These are phyloP conservation scores for Dasyornis broadbenti DNA, from an alignment of 2,113 vertebrate genomes.

Conservation along the genomic window DNA sequence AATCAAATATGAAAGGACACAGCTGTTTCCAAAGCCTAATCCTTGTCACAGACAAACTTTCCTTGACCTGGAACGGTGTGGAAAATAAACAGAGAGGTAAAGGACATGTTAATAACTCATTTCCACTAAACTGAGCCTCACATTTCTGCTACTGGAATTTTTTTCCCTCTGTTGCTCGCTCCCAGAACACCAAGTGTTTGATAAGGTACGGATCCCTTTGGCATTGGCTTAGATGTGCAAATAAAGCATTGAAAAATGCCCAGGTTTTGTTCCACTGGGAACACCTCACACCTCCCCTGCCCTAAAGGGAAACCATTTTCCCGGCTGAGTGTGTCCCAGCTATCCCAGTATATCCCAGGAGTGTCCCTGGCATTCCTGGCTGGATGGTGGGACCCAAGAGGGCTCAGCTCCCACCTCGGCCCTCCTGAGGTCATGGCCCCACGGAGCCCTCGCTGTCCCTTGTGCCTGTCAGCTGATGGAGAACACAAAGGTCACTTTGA, in stretches of 20 bases:
- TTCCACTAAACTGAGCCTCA: not conserved
- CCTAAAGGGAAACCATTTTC: rapidly evolving
- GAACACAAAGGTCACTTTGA: not conserved
- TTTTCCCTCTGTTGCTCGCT: not conserved
- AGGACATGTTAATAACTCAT: conserved; percentile 27
- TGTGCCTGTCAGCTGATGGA: not conserved
- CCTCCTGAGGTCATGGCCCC: not conserved
- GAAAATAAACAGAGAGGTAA: conserved; percentile 29
- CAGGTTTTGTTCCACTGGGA: rapidly evolving
- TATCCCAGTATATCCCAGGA: no score
- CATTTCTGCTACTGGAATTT: not conserved
- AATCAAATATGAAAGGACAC: conserved; percentile 45
- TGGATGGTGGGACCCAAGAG: not conserved
- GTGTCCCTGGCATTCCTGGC: rapidly evolving
- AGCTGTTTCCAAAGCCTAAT: conserved; percentile 12
- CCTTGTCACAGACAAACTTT: conserved; percentile 19
- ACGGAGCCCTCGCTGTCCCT: not conserved
- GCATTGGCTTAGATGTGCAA: not conserved
- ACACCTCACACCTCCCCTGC: not conserved
- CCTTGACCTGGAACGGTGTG: conserved; percentile 24
- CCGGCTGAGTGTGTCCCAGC: not conserved
- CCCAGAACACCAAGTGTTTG: not conserved
- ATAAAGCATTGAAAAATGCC: not conserved
- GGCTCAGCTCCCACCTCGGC: not conserved
- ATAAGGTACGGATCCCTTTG: not conserved